A percentile compares a stretch with the other conserved stretches of the same genome.
phyloP scores from a whole-genome alignment of 2,888 invertebrate genomes.

The Acanthoscelides obtectus region DNA sequence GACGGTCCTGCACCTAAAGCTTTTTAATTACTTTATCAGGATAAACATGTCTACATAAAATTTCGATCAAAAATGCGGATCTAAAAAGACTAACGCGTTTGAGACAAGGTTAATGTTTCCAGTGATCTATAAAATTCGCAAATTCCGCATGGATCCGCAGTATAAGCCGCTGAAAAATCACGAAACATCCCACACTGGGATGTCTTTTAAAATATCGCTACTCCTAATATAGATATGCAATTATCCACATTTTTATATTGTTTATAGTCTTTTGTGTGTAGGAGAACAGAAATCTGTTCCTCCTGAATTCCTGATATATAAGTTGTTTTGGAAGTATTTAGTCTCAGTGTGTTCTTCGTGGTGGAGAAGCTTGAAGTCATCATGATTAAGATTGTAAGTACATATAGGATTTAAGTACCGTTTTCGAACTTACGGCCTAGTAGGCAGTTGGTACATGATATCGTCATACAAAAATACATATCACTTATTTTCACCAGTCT shows the following conservation, averaged over 20 bases:
- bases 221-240: neutral
- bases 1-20: neutral
- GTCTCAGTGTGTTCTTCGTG: neutral
- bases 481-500: too few relatives aligned
- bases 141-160: neutral
- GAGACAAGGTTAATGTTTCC: neutral
- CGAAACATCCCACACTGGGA: neutral
- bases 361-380: neutral
- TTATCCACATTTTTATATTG: neutral
- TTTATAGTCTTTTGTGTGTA: neutral
- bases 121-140: neutral
- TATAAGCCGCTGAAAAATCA: neutral
- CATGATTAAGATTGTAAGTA: neutral
- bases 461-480: too few relatives aligned
- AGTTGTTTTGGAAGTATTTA: neutral
- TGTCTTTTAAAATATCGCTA: neutral
- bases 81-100: neutral
- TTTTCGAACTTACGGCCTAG: too few relatives aligned
- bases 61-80: neutral
- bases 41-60: neutral
- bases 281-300: neutral
- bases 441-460: too few relatives aligned
- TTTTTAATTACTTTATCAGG: neutral
- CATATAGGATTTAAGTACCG: too few relatives aligned
- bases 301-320: neutral